Base-by-base conservation (phyloP, 2,888 invertebrate species). In the Monopis laevigella region DNA sequence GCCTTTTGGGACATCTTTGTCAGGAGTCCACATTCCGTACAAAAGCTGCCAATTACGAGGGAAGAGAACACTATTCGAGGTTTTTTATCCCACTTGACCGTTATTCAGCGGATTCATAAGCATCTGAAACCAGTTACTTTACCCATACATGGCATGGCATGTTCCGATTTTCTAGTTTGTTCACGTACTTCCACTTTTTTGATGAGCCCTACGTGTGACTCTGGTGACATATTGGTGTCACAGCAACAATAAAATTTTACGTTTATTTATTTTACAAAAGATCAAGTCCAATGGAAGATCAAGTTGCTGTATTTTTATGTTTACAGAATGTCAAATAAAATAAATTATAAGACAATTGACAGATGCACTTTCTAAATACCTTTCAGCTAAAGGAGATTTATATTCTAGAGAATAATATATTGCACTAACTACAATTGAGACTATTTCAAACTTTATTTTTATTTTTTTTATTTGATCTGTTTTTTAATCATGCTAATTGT, bases 141-240 rank as follows among this genome's bases (percentile, higher is more conserved):
- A 29, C 26, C 71, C 73, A 48, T 69, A 59, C 61, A 67, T 43
- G 70, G 62, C 27, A 42, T 39, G 53, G 48, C 63, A 56, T 65
- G 67, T 73, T 70, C 68, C 73, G 63, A 75, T 78, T 78, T 74
- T 75, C 77, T 77, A 78, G 69, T 61, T 64, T 58, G 64, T 60
- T 56, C 59, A 51, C 51, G 48, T 44, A 57, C 63, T 63, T 59
- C 62, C 62, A 62, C 58, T 65, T 78, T 73, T 74, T 59, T 51
- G 44, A 42, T 47, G 50, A 52, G 50, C 58, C 60, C 60, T 59
- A 57, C 60, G 50, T 50, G 54, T 62, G 36, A 36, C 36, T 36
- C 36, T 21, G 36, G 36, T 36, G 66, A 69, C 62, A 57, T 65
- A 69, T 73, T 60, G 70, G 70, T 78, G 77, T 72, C 75, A 73